Base-by-base conservation (phyloP, 2,113 vertebrate species). In the Aramus guarauna region DNA sequence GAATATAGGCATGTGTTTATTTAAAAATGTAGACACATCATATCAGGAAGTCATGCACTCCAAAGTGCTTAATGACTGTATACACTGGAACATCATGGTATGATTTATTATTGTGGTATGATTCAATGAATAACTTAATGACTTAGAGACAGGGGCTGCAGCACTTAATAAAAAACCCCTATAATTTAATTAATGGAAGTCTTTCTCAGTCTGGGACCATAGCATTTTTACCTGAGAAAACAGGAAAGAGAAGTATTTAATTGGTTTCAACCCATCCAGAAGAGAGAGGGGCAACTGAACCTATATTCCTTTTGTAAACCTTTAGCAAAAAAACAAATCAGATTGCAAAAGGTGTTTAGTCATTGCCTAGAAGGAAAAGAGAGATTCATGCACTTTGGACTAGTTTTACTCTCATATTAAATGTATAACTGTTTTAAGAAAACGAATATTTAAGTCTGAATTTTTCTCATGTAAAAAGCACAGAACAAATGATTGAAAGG, bases 11-110 rank as follows among this genome's bases (percentile, higher is more conserved):
- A 82, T 86, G 77, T 93, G 94, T 94, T 98, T 87, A 95, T 95
- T 83, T 85, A 45, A 89, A 88, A 85, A 83, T 34, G 55, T 85
- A 71, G 93, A 94, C 48, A 79, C 18, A 58, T 87, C 93, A 56
- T 86, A 88, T 95, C 95, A 55, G 52, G 64, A 91, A 95, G 73
- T 85, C 93, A 90, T 10, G 10, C 86, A 87, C 84, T 88, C 55
- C 93, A 71, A 94, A 97, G 94, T 95, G 89, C 89, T 97, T 95
- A 96, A 95, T 94, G 67, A 53, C 53, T 94, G 86, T 72, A 55
- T 88, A 87, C 79, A 50, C 60, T 71, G 77, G 81, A 88, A 55
- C 63, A 90, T 59, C 53, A 88, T 9, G 26, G 48, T 58, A 52
- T 60, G 58, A 85, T 72, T 94, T 91, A 96, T 94, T 87, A 94